Percentiles rank a stretch among this genome's conserved stretches.
Evolutionary conservation across 2,888 invertebrate genomes (phyloP).

Genomic region (Tromatobia lineatoria): DNA sequence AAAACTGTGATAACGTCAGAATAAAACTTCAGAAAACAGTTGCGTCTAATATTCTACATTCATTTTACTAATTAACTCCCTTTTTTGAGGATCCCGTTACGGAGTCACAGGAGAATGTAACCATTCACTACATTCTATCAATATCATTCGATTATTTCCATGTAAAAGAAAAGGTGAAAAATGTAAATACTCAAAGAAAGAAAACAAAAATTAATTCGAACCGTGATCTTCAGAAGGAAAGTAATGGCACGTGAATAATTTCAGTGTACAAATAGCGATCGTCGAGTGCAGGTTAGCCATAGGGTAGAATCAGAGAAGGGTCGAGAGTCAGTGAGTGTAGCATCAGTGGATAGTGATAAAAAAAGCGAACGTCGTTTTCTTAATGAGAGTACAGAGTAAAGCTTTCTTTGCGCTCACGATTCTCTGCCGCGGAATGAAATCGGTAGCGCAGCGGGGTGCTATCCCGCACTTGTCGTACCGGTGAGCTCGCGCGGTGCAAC

Average conservation of each 20-base stretch:
- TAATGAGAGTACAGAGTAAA: constrained; percentile 85
- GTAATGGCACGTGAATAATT: constrained; percentile 4
- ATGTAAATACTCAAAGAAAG: neutral
- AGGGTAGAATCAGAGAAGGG: constrained; percentile 3
- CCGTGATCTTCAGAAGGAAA: neutral
- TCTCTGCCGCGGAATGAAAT: constrained; percentile 68
- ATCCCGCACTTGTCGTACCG: constrained; percentile 67
- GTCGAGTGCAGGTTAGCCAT: constrained; percentile 8
- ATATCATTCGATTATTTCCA: neutral
- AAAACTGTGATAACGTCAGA: no score
- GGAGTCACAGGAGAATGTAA: neutral
- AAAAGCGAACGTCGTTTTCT: constrained; percentile 77
- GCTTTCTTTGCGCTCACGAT: constrained; percentile 82
- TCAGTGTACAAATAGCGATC: constrained; percentile 1
- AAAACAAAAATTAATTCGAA: neutral
- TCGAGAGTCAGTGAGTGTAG: constrained; percentile 12
- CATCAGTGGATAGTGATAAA: constrained; percentile 59
- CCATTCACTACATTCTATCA: neutral
- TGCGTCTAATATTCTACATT: neutral
- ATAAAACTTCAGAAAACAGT: neutral
- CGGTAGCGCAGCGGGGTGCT: constrained; percentile 62
- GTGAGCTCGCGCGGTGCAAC: constrained; percentile 42
- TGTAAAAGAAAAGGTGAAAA: neutral
- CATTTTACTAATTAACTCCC: neutral
- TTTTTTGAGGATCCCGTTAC: neutral